Conservation (phyloP, 2,797 vertebrate species). For the Cynopterus sphinx region DNA sequence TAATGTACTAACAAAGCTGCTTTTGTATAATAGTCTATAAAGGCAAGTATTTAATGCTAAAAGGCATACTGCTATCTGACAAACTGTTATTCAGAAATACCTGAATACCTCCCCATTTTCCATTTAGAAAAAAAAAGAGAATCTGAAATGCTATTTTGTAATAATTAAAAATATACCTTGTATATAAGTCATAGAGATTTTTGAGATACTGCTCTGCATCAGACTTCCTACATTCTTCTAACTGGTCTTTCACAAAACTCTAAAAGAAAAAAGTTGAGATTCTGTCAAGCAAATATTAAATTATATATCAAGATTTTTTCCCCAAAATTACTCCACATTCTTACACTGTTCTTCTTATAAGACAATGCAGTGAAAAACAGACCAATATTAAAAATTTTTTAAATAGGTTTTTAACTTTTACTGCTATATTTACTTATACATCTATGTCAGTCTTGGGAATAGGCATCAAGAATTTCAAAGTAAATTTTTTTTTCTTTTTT, state of each 20-base stretch:
- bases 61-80: background rate
- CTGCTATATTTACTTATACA: background rate
- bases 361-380: slow-evolving; percentile 12
- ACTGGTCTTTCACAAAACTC: slow-evolving; percentile 94
- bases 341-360: slow-evolving; percentile 15
- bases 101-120: background rate
- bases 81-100: slow-evolving; percentile 32
- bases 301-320: slow-evolving; percentile 26
- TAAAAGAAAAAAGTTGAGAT: slow-evolving; percentile 79
- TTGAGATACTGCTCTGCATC: slow-evolving; percentile 98
- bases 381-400: slow-evolving; percentile 6
- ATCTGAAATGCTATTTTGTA: slow-evolving; percentile 31
- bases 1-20: background rate
- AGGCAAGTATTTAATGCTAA: slow-evolving; percentile 26
- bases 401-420: slow-evolving; percentile 28
- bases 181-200: slow-evolving; percentile 98
- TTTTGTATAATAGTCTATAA: background rate
- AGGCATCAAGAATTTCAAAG: slow-evolving; percentile 45
- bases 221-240: slow-evolving; percentile 94
- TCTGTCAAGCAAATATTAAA: slow-evolving; percentile 52
- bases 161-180: slow-evolving; percentile 88
- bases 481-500: background rate
- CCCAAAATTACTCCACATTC: slow-evolving; percentile 21
- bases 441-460: background rate
- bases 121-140: background rate